These are phyloP conservation scores for Myrmecobius fasciatus DNA, from an alignment of 2,113 vertebrate species.

Conservation along the genomic window DNA sequence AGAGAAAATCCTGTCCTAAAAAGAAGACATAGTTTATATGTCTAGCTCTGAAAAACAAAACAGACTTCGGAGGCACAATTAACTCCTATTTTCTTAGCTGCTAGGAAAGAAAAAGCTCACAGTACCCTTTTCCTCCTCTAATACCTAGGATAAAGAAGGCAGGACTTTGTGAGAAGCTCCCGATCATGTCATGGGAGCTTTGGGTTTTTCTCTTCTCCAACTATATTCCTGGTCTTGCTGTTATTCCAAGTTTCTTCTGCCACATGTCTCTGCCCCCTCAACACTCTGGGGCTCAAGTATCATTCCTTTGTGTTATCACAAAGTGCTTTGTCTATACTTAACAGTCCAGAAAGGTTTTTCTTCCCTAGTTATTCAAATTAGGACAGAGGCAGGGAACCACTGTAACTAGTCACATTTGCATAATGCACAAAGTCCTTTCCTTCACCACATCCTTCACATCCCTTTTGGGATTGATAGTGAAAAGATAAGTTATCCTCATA, in stretches of 20 bases:
- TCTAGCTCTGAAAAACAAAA: not conserved
- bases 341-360: not conserved
- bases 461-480: too few species aligned
- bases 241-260: not conserved
- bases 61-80: not conserved
- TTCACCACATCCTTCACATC: too few species aligned
- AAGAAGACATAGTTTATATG: not conserved
- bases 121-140: not conserved
- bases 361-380: not conserved
- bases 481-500: too few species aligned
- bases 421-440: not conserved
- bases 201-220: not conserved
- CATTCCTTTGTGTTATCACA: not conserved
- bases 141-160: not conserved
- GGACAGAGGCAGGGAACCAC: not conserved
- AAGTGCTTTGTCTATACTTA: not conserved
- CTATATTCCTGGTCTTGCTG: not conserved
- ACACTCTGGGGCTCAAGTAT: not conserved
- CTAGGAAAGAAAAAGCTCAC: not conserved
- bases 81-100: not conserved
- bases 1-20: not conserved
- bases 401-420: rapidly evolving
- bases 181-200: too few species aligned
- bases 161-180: not conserved
- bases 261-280: not conserved